Conservation (phyloP, 1,140 invertebrate species). For the Brachionus koreanus region DNA sequence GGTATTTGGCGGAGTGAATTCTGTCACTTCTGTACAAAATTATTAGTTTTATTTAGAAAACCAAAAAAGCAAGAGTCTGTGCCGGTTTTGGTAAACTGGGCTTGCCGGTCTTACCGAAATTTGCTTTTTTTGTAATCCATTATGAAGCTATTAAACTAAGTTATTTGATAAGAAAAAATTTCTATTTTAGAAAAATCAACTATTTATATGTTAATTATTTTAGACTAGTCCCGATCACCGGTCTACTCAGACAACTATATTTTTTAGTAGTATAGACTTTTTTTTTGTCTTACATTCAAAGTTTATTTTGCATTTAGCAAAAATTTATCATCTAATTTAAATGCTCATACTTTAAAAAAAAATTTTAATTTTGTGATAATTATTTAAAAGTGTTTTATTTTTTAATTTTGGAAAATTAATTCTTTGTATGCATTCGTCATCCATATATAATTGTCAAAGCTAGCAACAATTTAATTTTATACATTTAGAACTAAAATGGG, state of each 20-base stretch:
- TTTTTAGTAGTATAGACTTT: background rate
- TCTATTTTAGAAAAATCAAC: background rate
- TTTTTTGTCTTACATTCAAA: background rate
- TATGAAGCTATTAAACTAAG: background rate
- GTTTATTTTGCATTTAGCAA: background rate
- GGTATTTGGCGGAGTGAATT: background rate
- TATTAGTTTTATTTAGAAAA: conserved; percentile 23
- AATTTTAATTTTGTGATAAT: background rate
- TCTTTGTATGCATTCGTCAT: conserved; percentile 11
- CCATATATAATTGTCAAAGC: background rate
- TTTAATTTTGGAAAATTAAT: background rate
- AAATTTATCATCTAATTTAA: background rate
- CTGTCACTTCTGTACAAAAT: conserved; percentile 36
- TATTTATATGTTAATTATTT: background rate
- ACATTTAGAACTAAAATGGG: background rate
- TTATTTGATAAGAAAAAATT: background rate
- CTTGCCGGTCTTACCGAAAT: conserved; percentile 25
- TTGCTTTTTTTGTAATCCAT: conserved; percentile 38
- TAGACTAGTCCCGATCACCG: background rate
- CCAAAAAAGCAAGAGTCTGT: background rate
- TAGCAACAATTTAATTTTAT: background rate
- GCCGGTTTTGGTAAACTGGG: background rate
- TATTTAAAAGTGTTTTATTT: background rate
- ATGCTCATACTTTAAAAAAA: background rate
- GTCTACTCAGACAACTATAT: background rate